Evolutionary conservation across 2,888 invertebrate genomes (phyloP).

Genomic region (Meteorus cinctellus): DNA sequence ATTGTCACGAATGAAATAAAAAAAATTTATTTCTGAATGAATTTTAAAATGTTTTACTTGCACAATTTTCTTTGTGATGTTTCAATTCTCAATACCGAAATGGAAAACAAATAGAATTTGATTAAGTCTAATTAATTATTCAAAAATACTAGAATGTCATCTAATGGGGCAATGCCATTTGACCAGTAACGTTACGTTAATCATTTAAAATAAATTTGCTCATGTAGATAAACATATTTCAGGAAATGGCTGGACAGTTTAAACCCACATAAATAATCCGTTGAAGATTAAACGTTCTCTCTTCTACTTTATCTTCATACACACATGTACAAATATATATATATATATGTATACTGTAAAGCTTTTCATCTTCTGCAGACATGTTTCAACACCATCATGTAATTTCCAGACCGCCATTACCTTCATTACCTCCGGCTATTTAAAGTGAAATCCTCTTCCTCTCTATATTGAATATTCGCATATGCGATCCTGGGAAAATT

Average conservation of each 20-base stretch:
- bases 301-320: conserved; percentile 9
- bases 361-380: conserved; percentile 22
- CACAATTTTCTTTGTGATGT: background rate
- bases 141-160: too few species aligned
- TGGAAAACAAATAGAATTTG: too few species aligned
- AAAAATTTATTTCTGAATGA: background rate
- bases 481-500: background rate
- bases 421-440: background rate
- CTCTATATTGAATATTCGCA: background rate
- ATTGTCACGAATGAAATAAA: background rate
- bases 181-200: background rate
- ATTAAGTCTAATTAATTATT: too few species aligned
- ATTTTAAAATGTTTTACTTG: background rate
- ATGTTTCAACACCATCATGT: background rate
- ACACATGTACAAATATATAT: background rate
- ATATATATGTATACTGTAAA: background rate
- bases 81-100: too few species aligned
- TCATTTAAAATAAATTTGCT: background rate
- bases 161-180: background rate
- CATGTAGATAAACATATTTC: conserved; percentile 22
- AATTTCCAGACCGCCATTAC: background rate
- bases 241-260: conserved; percentile 20
- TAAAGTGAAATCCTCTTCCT: background rate
- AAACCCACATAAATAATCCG: conserved; percentile 23
- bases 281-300: conserved; percentile 17